Evolutionary conservation across 2,888 invertebrate genomes (phyloP).

Genomic region (Argyra leucocephala): DNA sequence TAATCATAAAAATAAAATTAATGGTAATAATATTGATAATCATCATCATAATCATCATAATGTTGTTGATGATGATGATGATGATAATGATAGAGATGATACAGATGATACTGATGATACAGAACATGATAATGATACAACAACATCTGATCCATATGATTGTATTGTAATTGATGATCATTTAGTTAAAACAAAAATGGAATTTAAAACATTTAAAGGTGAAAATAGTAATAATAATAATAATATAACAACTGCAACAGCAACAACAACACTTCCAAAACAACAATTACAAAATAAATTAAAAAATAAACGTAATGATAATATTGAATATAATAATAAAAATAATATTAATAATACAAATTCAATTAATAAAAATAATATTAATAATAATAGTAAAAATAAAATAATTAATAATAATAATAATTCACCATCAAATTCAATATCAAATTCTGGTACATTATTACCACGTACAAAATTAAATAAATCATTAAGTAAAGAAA

Average conservation of each 20-base stretch:
- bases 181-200: slow-evolving; percentile 45
- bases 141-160: slow-evolving; percentile 65
- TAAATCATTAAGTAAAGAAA: slow-evolving; percentile 45
- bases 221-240: slow-evolving; percentile 33
- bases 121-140: slow-evolving; percentile 40
- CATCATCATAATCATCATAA: slow-evolving; percentile 31
- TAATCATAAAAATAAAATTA: not conserved
- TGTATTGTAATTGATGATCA: slow-evolving; percentile 80
- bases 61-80: slow-evolving; percentile 48
- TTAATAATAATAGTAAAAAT: slow-evolving; percentile 45
- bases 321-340: slow-evolving; percentile 22
- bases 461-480: slow-evolving; percentile 62
- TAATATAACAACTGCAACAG: slow-evolving; percentile 20
- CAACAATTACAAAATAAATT: slow-evolving; percentile 35
- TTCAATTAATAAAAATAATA: slow-evolving; percentile 25
- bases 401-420: slow-evolving; percentile 45
- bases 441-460: slow-evolving; percentile 34
- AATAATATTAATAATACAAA: slow-evolving; percentile 24
- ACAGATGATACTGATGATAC: not conserved
- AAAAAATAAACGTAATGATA: slow-evolving; percentile 36
- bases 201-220: slow-evolving; percentile 42
- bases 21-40: slow-evolving; percentile 34
- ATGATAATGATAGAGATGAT: not conserved
- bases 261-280: slow-evolving; percentile 44
- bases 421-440: slow-evolving; percentile 29